A percentile compares a stretch with the other conserved stretches of the same genome.
Conservation (phyloP, 2,113 vertebrate species). For the Cryptotis parvus region DNA sequence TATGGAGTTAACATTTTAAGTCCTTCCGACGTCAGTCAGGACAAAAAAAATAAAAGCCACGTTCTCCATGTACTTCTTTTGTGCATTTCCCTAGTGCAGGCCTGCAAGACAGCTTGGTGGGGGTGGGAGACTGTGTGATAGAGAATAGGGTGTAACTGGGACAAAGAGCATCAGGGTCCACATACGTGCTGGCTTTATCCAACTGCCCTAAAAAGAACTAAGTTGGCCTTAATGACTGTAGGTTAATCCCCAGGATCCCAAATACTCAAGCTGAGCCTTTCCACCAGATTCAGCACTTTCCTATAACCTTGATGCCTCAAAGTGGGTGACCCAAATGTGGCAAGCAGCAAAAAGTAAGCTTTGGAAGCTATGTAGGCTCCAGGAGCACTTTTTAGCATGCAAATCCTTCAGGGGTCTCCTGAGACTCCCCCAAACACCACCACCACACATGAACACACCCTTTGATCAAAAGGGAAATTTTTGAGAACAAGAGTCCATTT, state of each 20-base stretch:
- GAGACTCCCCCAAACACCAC: neutral
- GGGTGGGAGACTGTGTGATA: neutral
- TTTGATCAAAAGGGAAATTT: neutral
- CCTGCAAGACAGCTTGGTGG: neutral
- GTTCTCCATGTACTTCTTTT: neutral
- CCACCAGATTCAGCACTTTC: neutral
- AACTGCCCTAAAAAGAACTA: conserved; percentile 67
- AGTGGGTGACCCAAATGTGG: neutral
- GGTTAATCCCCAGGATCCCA: conserved; percentile 56
- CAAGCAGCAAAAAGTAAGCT: neutral
- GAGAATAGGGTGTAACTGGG: conserved; percentile 22
- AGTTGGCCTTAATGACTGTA: neutral
- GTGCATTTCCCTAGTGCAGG: neutral
- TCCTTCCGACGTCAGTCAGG: neutral
- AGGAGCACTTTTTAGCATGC: neutral
- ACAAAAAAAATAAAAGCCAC: no score
- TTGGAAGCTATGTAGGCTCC: neutral
- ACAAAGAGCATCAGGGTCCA: conserved; percentile 15
- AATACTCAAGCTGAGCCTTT: conserved; percentile 9
- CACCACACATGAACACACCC: no score
- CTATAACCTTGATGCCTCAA: conserved; percentile 12
- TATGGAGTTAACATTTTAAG: conserved; percentile 16
- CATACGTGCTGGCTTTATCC: conserved; percentile 48
- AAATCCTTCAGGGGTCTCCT: neutral
- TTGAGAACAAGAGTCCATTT: neutral